A percentile compares a stretch with the other conserved stretches of the same genome.
Evolutionary conservation across 2,797 vertebrate species (phyloP).

Genomic region (Poecilia wingei): DNA sequence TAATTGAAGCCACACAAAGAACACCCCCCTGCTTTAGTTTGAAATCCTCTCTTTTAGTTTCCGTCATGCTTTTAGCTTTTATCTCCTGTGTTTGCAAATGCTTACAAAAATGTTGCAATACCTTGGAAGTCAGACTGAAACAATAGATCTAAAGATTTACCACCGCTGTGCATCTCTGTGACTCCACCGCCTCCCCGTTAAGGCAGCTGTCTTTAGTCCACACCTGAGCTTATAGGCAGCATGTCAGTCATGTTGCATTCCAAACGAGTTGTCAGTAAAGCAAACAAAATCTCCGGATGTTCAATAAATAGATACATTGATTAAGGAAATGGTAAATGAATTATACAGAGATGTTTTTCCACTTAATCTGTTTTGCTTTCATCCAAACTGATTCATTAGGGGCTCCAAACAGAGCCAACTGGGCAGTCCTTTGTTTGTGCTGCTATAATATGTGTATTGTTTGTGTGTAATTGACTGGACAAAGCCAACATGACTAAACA

Average conservation of each 20-base stretch:
- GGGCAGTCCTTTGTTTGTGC: slow-evolving; percentile 40
- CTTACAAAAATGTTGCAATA: slow-evolving; percentile 8
- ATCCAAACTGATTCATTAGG: slow-evolving; percentile 43
- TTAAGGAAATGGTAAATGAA: background rate
- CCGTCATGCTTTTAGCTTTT: background rate
- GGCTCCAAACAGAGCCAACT: slow-evolving; percentile 48
- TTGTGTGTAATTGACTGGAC: background rate
- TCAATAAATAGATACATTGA: background rate
- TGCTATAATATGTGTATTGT: slow-evolving; percentile 15
- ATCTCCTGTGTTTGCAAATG: slow-evolving; percentile 2
- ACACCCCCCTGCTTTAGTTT: background rate
- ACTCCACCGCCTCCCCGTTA: background rate
- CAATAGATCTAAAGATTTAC: background rate
- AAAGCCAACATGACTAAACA: background rate
- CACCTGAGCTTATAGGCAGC: background rate
- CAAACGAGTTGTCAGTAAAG: background rate
- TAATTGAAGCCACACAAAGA: background rate
- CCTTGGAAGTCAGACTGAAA: background rate
- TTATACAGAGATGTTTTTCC: background rate
- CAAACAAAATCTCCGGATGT: background rate
- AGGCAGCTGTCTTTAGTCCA: background rate
- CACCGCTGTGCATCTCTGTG: background rate
- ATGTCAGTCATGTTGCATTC: background rate
- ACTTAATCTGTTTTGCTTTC: slow-evolving; percentile 30
- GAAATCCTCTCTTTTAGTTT: slow-evolving; percentile 4